Evolutionary conservation across 2,888 invertebrate species (phyloP), one percentile per base, ranked within the genome.

Genomic region (Drosophila barbarae): DNA sequence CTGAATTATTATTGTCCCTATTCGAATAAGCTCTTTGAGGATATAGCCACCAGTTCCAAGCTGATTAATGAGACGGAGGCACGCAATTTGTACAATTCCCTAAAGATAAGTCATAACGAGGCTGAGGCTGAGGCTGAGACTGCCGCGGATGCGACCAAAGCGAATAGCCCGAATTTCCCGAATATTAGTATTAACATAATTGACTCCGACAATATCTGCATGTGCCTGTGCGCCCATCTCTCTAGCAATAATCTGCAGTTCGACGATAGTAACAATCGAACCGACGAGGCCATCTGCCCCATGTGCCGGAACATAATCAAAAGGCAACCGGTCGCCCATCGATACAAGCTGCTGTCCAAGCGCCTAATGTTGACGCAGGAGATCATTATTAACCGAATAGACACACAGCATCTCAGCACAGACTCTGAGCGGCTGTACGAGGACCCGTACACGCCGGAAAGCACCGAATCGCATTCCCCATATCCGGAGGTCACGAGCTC

Each of bases 401-500:
- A 92, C 73, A 90, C 89, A 5, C 90, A 91, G 1, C 84, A 91
- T 28, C 84, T 92, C 1, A 88, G 79, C 61, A 86, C 87, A 18
- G 76, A 77, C 63, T 77, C 82, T 50, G 81, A 87, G 65, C 73
- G 71, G 18, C 30, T 38, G 3, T 70, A 73, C 30, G 55, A 76
- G 53, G 94, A 94, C 77, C 95, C 95, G 0, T 95, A 95, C 79
- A 95, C 95, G 0, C 95, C 95, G n/a, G 95, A 95, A 83, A 95
- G 94, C 87, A 91, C 93, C 71, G 95, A 95, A 81, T 94, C 95
- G 23, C 94, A 93, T 78, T 93, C 94, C 44, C 95, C 95, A 0
- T 91, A 91, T 67, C 90, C 91, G 0, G 92, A 90, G 50, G 47
- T 88, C 1, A 87, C 71, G 26, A 77, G 76, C 61, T 75, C 69